These are phyloP conservation scores for Cyprinus carpio DNA, from an alignment of 2,113 vertebrate genomes.

Conservation along the genomic window DNA sequence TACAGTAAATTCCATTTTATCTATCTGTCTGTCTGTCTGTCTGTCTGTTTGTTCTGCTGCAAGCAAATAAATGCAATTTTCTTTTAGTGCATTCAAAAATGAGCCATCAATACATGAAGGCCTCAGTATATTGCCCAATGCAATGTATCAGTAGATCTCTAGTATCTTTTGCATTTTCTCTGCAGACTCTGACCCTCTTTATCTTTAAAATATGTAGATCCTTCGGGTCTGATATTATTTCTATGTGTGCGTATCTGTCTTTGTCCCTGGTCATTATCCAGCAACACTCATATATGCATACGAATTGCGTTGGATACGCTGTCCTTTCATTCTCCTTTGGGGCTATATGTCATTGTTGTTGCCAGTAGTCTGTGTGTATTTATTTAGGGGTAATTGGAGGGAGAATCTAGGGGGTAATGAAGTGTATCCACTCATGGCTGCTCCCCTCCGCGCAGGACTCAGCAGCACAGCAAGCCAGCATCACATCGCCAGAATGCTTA, in stretches of 20 bases:
- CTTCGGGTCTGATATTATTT: neutral
- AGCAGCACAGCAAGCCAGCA: slow-evolving; percentile 59
- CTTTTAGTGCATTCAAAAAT: neutral
- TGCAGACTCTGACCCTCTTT: neutral
- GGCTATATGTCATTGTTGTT: slow-evolving; percentile 77
- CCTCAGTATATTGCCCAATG: neutral
- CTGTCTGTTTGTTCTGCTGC: neutral
- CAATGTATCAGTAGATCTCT: neutral
- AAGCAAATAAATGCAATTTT: neutral
- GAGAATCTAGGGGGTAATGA: slow-evolving; percentile 83
- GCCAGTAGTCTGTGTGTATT: slow-evolving; percentile 80
- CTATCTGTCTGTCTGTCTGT: neutral
- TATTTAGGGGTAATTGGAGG: slow-evolving; percentile 81
- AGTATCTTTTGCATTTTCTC: neutral
- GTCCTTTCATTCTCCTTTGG: slow-evolving; percentile 74
- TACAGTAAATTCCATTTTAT: too few species aligned
- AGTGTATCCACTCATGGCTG: slow-evolving; percentile 90
- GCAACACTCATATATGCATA: slow-evolving; percentile 74
- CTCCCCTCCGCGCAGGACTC: slow-evolving; percentile 84
- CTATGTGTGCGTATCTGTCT: neutral
- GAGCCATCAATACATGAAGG: neutral
- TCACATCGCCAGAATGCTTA: slow-evolving; percentile 93
- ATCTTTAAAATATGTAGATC: slow-evolving; percentile 17
- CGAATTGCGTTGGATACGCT: slow-evolving; percentile 71
- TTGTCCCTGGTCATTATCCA: slow-evolving; percentile 68